Evolutionary conservation across 2,113 vertebrate species (phyloP), one percentile per base, ranked within the genome.

Genomic region (Scomber japonicus): DNA sequence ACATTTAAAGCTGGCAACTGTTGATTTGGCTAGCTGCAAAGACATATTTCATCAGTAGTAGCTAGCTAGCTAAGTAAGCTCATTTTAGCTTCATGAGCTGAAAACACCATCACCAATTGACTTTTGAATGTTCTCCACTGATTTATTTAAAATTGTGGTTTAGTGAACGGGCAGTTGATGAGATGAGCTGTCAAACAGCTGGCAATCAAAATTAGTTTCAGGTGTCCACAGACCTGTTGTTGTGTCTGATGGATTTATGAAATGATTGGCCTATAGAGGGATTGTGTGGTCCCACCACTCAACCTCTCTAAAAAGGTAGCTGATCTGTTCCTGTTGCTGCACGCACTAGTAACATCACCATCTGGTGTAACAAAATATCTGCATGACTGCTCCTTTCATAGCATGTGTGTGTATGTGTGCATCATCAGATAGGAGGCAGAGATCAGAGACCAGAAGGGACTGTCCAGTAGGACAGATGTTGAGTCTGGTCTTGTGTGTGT

Each of bases 391-490:
- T 3, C 49, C 21, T 55, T 24, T 74, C 56, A 55, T 1, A 27
- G 9, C 4, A 2, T 49, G 11, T 50, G 24, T 24, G 11, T 31
- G 44, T 44, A 15, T 16, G 3, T 49, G 51, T 24, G 40, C 24
- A 19, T 78, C 72, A 49, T 78, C 5, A 16, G 49, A 8, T 21
- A n/a, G 35, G 17, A 53, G 11, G n/a, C 27, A 61, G 31, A 3
- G 15, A 51, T 59, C 67, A 40, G 19, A 63, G 88, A 53, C 61
- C 75, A 84, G 84, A 54, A 69, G 64, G 53, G 67, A 50, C 73
- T 60, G 73, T 44, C 70, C 73, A 50, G 30, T 27, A 55, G 75
- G 80, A 81, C 84, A 90, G 79, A 85, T 87, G 83, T 70, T 68
- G 40, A 79, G 46, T 61, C 57, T 82, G 53, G 16, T 17, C 46